A percentile compares a stretch with the other conserved stretches of the same genome.
Conservation (phyloP, 2,888 invertebrate genomes). For the Ganaspis brasiliensis region DNA sequence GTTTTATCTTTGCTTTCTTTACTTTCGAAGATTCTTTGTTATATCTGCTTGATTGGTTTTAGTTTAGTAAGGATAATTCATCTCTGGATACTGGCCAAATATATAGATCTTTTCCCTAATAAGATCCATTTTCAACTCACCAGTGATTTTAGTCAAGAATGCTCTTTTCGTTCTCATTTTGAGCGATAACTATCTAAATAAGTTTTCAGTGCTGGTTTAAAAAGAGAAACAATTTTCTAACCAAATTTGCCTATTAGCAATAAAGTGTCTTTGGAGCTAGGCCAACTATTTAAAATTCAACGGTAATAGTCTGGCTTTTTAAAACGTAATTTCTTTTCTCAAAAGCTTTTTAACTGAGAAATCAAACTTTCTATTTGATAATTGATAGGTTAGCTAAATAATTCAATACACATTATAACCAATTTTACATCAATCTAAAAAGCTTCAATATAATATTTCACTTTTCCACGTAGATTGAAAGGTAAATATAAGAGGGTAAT, state of each 20-base stretch:
- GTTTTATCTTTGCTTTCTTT: constrained; percentile 17
- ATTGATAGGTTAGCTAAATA: no score
- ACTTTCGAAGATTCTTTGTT: constrained; percentile 15
- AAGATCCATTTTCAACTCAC: constrained; percentile 9
- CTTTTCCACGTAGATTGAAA: background rate
- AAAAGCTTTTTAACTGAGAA: background rate
- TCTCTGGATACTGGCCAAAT: constrained; percentile 32
- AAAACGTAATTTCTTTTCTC: background rate
- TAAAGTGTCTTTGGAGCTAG: constrained; percentile 13
- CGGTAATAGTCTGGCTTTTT: constrained; percentile 1
- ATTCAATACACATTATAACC: no score
- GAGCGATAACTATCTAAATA: constrained; percentile 33
- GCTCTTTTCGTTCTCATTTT: constrained; percentile 25
- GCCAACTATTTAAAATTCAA: constrained; percentile 37
- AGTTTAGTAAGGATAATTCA: constrained; percentile 5
- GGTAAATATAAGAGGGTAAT: background rate
- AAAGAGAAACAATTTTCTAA: constrained; percentile 33
- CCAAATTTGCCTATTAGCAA: constrained; percentile 35
- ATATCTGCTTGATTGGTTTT: constrained; percentile 38
- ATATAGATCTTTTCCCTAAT: background rate
- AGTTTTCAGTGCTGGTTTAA: constrained; percentile 6
- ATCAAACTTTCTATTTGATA: background rate
- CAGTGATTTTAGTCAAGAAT: constrained; percentile 12
- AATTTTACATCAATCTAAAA: no score
- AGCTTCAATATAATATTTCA: background rate